Evolutionary conservation across 2,113 vertebrate species (phyloP), one percentile per base, ranked within the genome.

Genomic region (Tupaia tana): DNA sequence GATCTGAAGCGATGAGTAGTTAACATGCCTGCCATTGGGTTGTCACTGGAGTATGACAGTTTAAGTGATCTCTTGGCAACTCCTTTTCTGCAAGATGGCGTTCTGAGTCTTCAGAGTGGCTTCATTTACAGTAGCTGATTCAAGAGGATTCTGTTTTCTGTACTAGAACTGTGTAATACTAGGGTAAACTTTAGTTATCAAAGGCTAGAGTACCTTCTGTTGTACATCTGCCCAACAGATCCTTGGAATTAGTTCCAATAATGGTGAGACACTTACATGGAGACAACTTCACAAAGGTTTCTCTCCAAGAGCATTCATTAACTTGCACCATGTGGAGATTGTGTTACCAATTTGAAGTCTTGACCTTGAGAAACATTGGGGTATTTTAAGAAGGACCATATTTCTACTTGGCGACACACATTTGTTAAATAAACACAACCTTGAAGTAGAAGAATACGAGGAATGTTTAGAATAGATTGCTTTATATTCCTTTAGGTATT

Each of bases 371-470:
- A 89, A 18, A 81, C 8, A 52, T n/a, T 79, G 25, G 43, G 43
- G 6, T 34, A 1, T 70, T 74, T 87, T 77, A 86, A 4, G 18
- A 63, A 56, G 31, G 27, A 27, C 8, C 19, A 18, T 82, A 73
- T 58, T 63, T 54, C 1, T 77, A 27, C 56, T 13, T 91, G 70
- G 54, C n/a, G 70, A 25, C 13, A 4, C 15, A 54, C 25, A 16
- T 88, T 59, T 87, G 25, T 85, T 80, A 81, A 80, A 43, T 81
- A 59, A 74, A 80, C 69, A 59, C 19, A 52, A 59, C 54, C 10
- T 85, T 67, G 77, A 95, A 79, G 85, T 12, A 71, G n/a, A 84
- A 16, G 58, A 91, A 86, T 61, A 71, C 90, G 79, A 75, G 14
- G 18, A 71, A 85, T 6, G 59, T 63, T 90, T 15, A 56, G 71